Evolutionary conservation across 2,797 vertebrate genomes (phyloP), one percentile per base, ranked within the genome.

Genomic region (Uromys caudimaculatus): DNA sequence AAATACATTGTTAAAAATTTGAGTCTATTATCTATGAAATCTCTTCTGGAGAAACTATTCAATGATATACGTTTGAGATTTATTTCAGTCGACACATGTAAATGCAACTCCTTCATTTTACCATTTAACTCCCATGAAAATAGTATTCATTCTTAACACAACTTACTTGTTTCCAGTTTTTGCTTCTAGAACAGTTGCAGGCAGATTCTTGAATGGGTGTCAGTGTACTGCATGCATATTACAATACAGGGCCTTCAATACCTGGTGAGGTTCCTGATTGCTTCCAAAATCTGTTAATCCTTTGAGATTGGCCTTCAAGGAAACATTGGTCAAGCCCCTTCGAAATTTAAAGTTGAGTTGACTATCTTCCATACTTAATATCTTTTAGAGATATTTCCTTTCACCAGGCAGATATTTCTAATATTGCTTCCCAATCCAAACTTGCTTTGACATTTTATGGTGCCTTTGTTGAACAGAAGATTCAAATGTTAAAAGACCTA

Each of bases 401-500:
- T 92, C 8, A 67, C 29, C 6, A 44, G 6, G 2, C 54, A 85
- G 27, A 44, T 17, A 29, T 62, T 73, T 77, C 35, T 47, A 94
- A 93, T 44, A 85, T 64, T 23, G 4, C 54, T 23, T 76, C 44
- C 16, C 58, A 85, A n/a, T 60, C n/a, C 47, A 90, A 84, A 82
- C 17, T 58, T 73, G 11, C 50, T 78, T 92, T 77, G 62, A 6
- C 21, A 58, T 2, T 60, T 52, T 35, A 62, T 44, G 81, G 81
- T 78, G 35, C 0, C 41, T 62, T 56, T 69, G 16, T 35, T 94
- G 92, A 76, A 52, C 13, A 81, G 38, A 93, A 90, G 11, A 52
- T 78, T 92, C 52, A 89, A 24, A 67, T 82, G 85, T 92, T 93
- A 60, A 90, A 94, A 93, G 71, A 82, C 23, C 41, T 35, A 11